Evolutionary conservation across 2,888 invertebrate species (phyloP).

Genomic region (Adineta ricciae): DNA sequence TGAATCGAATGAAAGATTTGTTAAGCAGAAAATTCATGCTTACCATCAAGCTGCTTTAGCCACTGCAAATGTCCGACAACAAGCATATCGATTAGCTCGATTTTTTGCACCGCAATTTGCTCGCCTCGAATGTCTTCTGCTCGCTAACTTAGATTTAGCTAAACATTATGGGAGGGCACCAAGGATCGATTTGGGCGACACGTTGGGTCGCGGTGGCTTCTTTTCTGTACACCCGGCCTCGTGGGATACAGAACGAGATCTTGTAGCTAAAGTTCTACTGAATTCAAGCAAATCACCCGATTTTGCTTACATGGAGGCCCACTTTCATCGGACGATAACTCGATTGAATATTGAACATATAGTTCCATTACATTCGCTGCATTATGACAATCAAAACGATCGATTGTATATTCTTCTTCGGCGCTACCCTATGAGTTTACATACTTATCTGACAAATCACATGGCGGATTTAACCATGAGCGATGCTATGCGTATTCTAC

Average conservation of each 20-base stretch:
- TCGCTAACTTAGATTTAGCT: background rate
- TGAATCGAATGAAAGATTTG: too few relatives aligned
- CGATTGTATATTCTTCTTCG: background rate
- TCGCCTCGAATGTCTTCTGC: background rate
- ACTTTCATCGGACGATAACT: background rate
- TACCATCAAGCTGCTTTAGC: background rate
- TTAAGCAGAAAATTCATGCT: background rate
- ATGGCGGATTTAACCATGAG: background rate
- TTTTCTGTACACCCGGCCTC: background rate
- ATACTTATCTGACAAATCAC: background rate
- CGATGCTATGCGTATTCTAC: background rate
- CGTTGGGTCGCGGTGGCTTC: background rate
- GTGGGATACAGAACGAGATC: background rate
- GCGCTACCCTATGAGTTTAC: background rate
- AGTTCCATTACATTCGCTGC: background rate
- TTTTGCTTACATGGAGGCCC: background rate
- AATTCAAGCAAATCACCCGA: background rate
- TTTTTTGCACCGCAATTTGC: background rate
- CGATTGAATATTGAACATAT: background rate
- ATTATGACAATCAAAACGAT: background rate
- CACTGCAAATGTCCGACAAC: background rate
- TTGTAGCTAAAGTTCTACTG: background rate
- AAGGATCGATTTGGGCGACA: background rate
- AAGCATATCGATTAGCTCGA: background rate
- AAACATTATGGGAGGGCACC: background rate